A percentile compares a stretch with the other conserved stretches of the same genome.
Evolutionary conservation across 2,113 vertebrate genomes (phyloP).

Genomic region (Oreotrochilus melanogaster): DNA sequence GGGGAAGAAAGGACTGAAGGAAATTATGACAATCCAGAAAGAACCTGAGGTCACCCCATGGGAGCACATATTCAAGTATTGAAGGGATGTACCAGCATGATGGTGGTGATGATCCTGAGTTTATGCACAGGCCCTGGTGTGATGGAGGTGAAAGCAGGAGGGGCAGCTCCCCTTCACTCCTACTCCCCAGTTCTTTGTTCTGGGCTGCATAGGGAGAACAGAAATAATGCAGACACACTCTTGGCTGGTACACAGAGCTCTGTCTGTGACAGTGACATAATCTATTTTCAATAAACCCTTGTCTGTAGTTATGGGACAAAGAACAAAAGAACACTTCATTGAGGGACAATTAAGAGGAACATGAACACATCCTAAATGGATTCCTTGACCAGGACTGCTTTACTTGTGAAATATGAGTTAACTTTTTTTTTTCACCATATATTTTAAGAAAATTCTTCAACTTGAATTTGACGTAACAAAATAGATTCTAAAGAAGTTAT

Average conservation of each 20-base stretch:
- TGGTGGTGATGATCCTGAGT: neutral
- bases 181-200: neutral
- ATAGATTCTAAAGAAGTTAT: neutral
- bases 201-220: accelerated
- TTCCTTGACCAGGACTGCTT: neutral
- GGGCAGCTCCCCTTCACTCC: neutral
- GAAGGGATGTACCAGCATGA: neutral
- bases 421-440: neutral
- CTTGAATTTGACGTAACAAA: neutral
- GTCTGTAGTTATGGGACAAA: neutral
- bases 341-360: neutral
- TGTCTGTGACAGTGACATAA: neutral
- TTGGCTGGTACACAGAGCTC: neutral
- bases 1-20: neutral
- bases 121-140: neutral
- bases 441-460: neutral
- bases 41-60: neutral
- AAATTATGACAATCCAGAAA: neutral
- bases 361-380: neutral
- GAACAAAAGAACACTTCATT: neutral
- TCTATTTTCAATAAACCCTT: neutral
- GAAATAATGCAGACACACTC: neutral
- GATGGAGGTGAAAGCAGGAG: neutral
- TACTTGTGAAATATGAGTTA: neutral
- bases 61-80: neutral